phyloP scores from a whole-genome alignment of 1,140 invertebrate species.

The Brachystomella parvula region DNA sequence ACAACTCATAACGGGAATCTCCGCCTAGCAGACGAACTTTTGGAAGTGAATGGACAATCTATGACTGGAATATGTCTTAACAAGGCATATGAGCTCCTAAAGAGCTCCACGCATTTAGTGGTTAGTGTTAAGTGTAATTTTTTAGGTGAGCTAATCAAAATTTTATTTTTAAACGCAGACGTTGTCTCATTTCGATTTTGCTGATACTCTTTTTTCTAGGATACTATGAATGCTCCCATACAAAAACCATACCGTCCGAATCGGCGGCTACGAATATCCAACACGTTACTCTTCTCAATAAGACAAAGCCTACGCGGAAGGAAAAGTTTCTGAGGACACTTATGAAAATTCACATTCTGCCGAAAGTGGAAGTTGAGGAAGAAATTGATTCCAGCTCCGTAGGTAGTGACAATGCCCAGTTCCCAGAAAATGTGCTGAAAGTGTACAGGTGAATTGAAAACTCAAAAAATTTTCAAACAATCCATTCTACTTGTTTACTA shows the following conservation, averaged over 20 bases:
- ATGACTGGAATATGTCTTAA: slow-evolving; percentile 85
- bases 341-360: slow-evolving; percentile 83
- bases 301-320: slow-evolving; percentile 60
- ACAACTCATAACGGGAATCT: slow-evolving; percentile 62
- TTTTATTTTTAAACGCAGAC: neutral
- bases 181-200: neutral
- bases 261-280: slow-evolving; percentile 6
- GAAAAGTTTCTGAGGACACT: slow-evolving; percentile 75
- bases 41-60: slow-evolving; percentile 94
- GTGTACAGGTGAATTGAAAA: slow-evolving; percentile 45
- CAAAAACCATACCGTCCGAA: slow-evolving; percentile 9
- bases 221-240: slow-evolving; percentile 1
- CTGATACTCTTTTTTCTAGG: neutral
- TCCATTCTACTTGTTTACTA: neutral
- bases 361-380: slow-evolving; percentile 67
- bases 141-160: slow-evolving; percentile 47
- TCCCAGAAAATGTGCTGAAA: slow-evolving; percentile 95
- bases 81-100: slow-evolving; percentile 82
- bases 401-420: slow-evolving; percentile 47
- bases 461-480: neutral
- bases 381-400: slow-evolving; percentile 16
- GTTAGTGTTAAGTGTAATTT: slow-evolving; percentile 97
- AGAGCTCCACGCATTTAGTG: slow-evolving; percentile 87
- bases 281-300: slow-evolving; percentile 13
- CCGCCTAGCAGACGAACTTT: slow-evolving; percentile 91